A percentile compares a stretch with the other conserved stretches of the same genome.
These are phyloP conservation scores for Xestia xanthographa DNA, from an alignment of 2,888 invertebrate genomes.

Conservation along the genomic window DNA sequence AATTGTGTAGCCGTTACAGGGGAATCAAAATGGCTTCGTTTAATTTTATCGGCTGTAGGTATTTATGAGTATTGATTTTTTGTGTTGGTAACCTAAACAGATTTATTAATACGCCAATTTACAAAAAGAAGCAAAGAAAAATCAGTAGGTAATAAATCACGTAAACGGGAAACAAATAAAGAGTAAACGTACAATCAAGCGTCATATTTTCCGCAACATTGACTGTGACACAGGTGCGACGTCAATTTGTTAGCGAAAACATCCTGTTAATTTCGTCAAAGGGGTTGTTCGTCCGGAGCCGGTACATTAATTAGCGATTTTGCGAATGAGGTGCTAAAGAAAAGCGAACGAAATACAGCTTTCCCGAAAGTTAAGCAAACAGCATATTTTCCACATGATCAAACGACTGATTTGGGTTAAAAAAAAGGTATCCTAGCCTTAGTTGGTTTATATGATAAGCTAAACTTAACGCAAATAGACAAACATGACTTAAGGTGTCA, in stretches of 20 bases:
- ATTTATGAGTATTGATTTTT: background rate
- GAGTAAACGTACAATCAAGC: conserved; percentile 21
- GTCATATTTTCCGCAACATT: conserved; percentile 43
- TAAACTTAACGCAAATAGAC: background rate
- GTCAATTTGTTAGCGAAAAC: conserved; percentile 48
- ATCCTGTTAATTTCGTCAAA: conserved; percentile 61
- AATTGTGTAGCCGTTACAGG: conserved; percentile 12
- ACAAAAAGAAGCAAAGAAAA: background rate
- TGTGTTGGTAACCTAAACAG: background rate
- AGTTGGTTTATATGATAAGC: background rate
- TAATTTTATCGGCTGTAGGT: conserved; percentile 24
- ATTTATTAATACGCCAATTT: background rate
- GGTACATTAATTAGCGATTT: conserved; percentile 56
- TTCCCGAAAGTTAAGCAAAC: conserved; percentile 2
- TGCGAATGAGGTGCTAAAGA: conserved; percentile 20
- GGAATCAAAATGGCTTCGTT: conserved; percentile 23
- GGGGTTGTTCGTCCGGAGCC: conserved; percentile 40
- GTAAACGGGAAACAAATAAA: conserved; percentile 13
- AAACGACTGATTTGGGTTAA: background rate
- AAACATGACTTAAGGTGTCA: background rate
- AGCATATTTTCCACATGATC: background rate
- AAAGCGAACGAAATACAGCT: conserved; percentile 5
- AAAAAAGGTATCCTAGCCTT: background rate
- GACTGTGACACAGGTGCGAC: conserved; percentile 48
- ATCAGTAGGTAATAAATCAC: background rate